Evolutionary conservation across 2,797 vertebrate genomes (phyloP).

Genomic region (Babyrousa celebensis): DNA sequence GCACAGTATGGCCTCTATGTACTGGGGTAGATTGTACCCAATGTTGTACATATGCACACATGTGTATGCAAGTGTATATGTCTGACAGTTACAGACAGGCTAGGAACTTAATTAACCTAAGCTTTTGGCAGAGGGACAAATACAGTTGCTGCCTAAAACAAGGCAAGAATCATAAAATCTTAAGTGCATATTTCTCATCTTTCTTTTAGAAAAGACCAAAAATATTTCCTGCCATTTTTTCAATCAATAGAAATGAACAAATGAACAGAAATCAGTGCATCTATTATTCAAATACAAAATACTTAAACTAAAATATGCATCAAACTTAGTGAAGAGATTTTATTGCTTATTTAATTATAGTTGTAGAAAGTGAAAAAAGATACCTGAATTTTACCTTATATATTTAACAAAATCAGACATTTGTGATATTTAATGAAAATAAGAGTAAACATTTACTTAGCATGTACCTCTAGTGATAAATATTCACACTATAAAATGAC

Average conservation of each 20-base stretch:
- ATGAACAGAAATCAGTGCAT: neutral
- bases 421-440: neutral
- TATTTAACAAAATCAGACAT: neutral
- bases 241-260: neutral
- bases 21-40: neutral
- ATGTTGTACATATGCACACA: neutral
- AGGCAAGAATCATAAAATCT: neutral
- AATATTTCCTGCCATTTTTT: slow-evolving; percentile 21
- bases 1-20: neutral
- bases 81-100: neutral
- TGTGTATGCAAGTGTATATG: too few species aligned
- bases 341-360: neutral
- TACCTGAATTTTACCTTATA: neutral
- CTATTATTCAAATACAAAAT: neutral
- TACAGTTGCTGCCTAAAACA: neutral
- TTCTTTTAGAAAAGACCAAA: neutral
- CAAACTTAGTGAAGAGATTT: neutral
- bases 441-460: neutral
- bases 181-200: neutral
- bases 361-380: neutral
- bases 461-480: neutral
- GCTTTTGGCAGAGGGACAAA: neutral
- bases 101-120: neutral
- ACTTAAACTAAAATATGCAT: neutral
- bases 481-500: neutral